Evolutionary conservation across 2,888 invertebrate species (phyloP).

Genomic region (Eueremaeus valkanovi): DNA sequence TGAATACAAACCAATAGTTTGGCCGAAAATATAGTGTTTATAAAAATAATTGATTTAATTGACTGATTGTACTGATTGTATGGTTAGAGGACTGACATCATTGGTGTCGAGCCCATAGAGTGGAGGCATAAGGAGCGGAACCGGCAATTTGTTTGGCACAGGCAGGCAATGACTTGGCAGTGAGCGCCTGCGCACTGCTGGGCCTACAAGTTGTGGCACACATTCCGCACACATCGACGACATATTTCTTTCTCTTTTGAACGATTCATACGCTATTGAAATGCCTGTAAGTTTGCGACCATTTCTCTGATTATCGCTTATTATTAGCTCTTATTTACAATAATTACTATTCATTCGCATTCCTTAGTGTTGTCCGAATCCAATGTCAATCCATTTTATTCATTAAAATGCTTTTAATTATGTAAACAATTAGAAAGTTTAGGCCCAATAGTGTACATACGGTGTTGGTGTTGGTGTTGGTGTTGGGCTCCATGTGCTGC

Average conservation of each 20-base stretch:
- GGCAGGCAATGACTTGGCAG: not conserved
- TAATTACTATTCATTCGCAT: not conserved
- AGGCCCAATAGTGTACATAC: not conserved
- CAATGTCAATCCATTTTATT: not conserved
- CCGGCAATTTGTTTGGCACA: slow-evolving; percentile 30
- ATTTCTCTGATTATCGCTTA: slow-evolving; percentile 4
- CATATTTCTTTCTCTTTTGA: slow-evolving; percentile 36
- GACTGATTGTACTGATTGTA: not conserved
- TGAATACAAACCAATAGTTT: too few species aligned
- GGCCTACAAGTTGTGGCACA: not conserved
- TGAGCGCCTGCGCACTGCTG: not conserved
- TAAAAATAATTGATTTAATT: too few species aligned
- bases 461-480: too few species aligned
- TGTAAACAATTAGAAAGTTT: not conserved
- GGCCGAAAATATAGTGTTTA: too few species aligned
- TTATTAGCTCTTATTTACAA: not conserved
- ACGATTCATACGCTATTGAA: not conserved
- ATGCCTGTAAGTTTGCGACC: slow-evolving; percentile 36
- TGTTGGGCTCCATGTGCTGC: too few species aligned
- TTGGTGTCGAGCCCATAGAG: not conserved
- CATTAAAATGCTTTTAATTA: not conserved
- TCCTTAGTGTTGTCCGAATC: not conserved
- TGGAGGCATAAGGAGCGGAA: slow-evolving; percentile 17
- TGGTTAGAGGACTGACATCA: not conserved
- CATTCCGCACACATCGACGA: not conserved